Evolutionary conservation across 1,140 invertebrate species (phyloP), one percentile per base, ranked within the genome.

Genomic region (Scaptomyza montana): DNA sequence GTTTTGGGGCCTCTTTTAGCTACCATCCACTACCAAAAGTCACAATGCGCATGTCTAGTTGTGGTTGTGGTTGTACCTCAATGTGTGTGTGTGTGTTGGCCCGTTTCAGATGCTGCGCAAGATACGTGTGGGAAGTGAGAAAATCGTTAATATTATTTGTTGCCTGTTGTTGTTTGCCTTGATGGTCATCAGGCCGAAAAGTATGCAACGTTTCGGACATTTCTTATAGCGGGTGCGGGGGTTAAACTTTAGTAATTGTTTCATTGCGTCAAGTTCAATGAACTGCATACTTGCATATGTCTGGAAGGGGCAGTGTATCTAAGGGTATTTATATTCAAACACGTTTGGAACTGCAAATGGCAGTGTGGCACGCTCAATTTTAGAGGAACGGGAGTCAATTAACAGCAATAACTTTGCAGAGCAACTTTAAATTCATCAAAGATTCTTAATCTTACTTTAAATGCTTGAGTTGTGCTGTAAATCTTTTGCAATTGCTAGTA

Each of bases 81-180:
- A 49, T 59, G 49, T 45, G 55, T 61, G 41, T 56, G 62, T 64
- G 54, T 55, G 57, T 75, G 54, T 59, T 57, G 78, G 51, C 63
- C 61, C 47, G 25, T 45, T 77, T 41, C 12, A 78, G 82, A 86
- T 80, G 77, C 84, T 87, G 82, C 36, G 62, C 25, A 43, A 57
- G 46, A 53, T 60, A 59, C 56, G 46, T 36, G 65, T 61, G 46
- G 47, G 61, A 87, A 77, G 70, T 84, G 85, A 80, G 80, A 89
- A 89, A 89, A 80, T 89, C 77, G 77, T 89, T 89, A 84, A 68
- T 77, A 84, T 89, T 67, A 67, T 53, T 78, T 79, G 54, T 66
- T 43, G 49, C 28, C 45, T 79, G 54, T 66, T 43, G 45, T 46
- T 57, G n/a, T 33, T 57, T n/a, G 41, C 61, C n/a, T 46, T 57